Base-by-base conservation (phyloP, 1,140 invertebrate species). In the Drosophila dunni region DNA sequence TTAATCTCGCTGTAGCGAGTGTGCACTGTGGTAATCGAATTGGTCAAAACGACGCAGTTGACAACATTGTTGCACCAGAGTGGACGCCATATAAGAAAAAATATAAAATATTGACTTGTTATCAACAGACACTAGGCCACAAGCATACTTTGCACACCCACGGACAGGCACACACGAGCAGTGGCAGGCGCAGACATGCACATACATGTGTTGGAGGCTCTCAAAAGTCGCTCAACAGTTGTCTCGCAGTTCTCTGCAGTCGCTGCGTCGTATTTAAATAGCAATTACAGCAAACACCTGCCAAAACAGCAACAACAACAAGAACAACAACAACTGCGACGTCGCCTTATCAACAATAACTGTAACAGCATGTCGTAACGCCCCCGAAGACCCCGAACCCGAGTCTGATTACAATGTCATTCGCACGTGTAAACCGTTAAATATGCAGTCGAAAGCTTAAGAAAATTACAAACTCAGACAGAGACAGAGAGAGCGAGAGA, bases 391-490 rank as follows among this genome's bases (percentile, higher is more conserved):
- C 17, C 15, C 45, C 13, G 45, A 29, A 10, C 50, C 24, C 36
- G 3, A 38, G 2, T n/a, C 33, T 54, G 51, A 51, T 48, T 75
- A 82, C 82, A 74, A 65, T 86, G 82, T 86, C 75, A 60, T 57
- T 54, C 64, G 51, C 82, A 86, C 83, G 83, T 79, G 82, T 81
- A 86, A 71, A 58, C 67, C 40, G 64, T 85, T 76, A 70, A 86
- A 86, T 81, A 69, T 76, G 62, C 66, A 61, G 48, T 33, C 24
- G 63, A 57, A 44, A 33, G 54, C 48, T 72, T 57, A 24, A 29
- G 8, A n/a, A 29, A 29, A 29, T 6, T 29, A 29, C 24, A 29
- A 6, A 6, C 24, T 5, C 24, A 29, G 24, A 29, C 3, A 29
- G 24, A 29, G 53, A 7, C 10, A 9, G 58, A 11, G 9, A 10